Base-by-base conservation (phyloP, 1,140 invertebrate species). In the Asobara japonica region DNA sequence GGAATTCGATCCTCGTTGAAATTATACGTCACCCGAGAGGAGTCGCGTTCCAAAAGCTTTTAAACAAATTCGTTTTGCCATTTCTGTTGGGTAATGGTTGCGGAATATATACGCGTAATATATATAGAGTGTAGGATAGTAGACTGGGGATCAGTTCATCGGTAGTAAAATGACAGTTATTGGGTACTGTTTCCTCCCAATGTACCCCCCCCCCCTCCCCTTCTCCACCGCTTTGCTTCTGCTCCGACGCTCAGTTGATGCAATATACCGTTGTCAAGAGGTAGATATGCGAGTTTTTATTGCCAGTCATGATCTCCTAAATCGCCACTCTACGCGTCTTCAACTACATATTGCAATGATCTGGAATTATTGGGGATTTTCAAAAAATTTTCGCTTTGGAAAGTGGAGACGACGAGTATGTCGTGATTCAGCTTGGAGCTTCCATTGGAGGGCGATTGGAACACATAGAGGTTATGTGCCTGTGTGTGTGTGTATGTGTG, bases 131-230 rank as follows among this genome's bases (percentile, higher is more conserved):
- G 51, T 18, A 18, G 2, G 45, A 18, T 13, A 3, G 18, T 18
- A 2, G 45, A 20, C 7, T 51, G 22, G 27, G 45, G 27, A 31
- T 68, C 41, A 13, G 56, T 68, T 56, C 27, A 22, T 29, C 27
- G 41, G 27, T 22, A 30, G 45, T 68, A 56, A 68, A 68, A 68
- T 68, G 65, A 68, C 65, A 68, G 65, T 45, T 68, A 68, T 68
- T 68, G 65, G 65, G 41, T 67, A 51, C 22, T 65, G 20, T 65
- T 41, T 65, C 33, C 31, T 65, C 16, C 18, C 13, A 13, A 8
- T 51, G 51, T 60, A 33, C 18, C n/a, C 22, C 10, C 13, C 11
- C 18, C 25, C 31, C 38, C 25, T 36, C 8, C 10, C 11, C 3
- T 27, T 45, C 16, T 11, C 38, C 18, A 20, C 5, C 20, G 16